phyloP scores from a whole-genome alignment of 2,113 vertebrate species.

The Ranitomeya variabilis region DNA sequence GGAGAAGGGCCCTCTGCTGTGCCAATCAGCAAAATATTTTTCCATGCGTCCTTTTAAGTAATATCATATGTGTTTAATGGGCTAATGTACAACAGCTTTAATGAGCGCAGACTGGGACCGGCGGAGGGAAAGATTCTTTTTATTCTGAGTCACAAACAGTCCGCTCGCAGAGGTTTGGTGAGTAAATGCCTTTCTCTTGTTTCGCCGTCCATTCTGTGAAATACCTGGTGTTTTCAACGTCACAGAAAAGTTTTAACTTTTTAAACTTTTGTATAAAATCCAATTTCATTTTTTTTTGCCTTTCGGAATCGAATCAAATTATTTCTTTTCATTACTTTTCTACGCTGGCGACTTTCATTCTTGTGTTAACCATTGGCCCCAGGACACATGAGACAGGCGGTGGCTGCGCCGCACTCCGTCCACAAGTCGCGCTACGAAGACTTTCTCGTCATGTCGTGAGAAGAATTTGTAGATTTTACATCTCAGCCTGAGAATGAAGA shows the following conservation, averaged over 20 bases:
- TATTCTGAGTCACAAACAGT: constrained; percentile 47
- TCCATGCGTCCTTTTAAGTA: constrained; percentile 52
- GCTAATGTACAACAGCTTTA: constrained; percentile 49
- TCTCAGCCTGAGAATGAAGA: not conserved
- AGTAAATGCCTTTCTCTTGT: constrained; percentile 41
- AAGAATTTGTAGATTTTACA: not conserved
- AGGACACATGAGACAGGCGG: constrained; percentile 39
- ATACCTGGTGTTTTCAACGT: constrained; percentile 7
- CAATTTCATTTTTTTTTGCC: not conserved
- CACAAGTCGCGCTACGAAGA: not conserved
- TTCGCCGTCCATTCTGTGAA: constrained; percentile 1
- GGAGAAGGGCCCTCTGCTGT: constrained; percentile 37
- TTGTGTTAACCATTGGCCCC: constrained; percentile 16
- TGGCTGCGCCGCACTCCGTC: not conserved
- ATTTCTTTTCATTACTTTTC: constrained; percentile 50
- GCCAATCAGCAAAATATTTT: constrained; percentile 56
- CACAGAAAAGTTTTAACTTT: constrained; percentile 50
- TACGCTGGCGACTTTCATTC: constrained; percentile 30
- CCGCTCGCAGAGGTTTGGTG: constrained; percentile 11
- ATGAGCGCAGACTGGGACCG: constrained; percentile 45
- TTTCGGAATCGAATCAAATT: constrained; percentile 43
- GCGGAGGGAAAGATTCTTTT: constrained; percentile 1
- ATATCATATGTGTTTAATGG: constrained; percentile 58
- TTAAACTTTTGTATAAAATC: constrained; percentile 25
- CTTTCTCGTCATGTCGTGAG: not conserved